A percentile compares a stretch with the other conserved stretches of the same genome.
Evolutionary conservation across 1,140 invertebrate genomes (phyloP).

Genomic region (Littorina saxatilis): DNA sequence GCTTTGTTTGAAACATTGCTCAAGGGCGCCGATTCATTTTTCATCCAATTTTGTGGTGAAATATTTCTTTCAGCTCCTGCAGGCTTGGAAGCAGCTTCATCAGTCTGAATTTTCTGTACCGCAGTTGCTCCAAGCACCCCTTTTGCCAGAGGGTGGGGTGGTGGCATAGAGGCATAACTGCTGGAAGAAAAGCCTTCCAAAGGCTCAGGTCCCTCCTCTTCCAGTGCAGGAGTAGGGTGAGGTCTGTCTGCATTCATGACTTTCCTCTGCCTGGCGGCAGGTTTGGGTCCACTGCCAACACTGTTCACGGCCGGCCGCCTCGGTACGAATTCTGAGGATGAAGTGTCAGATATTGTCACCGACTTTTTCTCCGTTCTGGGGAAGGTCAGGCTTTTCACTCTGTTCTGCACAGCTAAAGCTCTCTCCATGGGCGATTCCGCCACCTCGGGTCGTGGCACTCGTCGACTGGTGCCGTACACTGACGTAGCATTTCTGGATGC

Average conservation of each 20-base stretch:
- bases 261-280: too few relatives aligned
- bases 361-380: constrained; percentile 24
- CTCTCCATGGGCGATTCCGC: constrained; percentile 45
- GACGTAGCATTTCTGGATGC: background rate
- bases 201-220: background rate
- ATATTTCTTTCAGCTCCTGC: too few relatives aligned
- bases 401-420: constrained; percentile 46
- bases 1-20: too few relatives aligned
- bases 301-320: background rate
- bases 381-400: constrained; percentile 46
- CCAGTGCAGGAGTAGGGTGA: background rate
- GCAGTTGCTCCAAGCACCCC: too few relatives aligned
- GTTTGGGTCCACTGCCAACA: background rate
- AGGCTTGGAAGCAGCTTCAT: too few relatives aligned
- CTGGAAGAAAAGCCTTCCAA: constrained; percentile 43
- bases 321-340: background rate
- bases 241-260: background rate
- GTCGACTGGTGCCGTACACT: background rate
- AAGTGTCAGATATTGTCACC: background rate
- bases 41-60: too few relatives aligned
- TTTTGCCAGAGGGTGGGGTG: background rate
- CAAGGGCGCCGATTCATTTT: too few relatives aligned
- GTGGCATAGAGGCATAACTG: constrained; percentile 40
- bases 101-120: too few relatives aligned
- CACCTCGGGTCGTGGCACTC: background rate